These are phyloP conservation scores for Coendou prehensilis DNA, from an alignment of 2,797 vertebrate genomes.

Conservation along the genomic window DNA sequence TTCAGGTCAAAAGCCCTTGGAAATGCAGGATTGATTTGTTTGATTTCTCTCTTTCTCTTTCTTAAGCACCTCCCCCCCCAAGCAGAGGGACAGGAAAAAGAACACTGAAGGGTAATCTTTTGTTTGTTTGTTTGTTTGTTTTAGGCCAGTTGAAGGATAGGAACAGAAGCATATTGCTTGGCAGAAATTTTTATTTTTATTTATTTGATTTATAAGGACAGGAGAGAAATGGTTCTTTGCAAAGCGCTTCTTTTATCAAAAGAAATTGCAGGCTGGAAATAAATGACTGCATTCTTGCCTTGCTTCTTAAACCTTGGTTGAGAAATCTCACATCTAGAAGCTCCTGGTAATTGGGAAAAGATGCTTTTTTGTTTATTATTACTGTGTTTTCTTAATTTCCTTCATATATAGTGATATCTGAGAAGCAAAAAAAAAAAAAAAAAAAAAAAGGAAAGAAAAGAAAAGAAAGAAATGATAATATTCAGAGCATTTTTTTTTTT, in stretches of 20 bases:
- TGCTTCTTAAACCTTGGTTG: slow-evolving; percentile 77
- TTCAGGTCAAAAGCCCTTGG: slow-evolving; percentile 80
- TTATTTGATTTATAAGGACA: slow-evolving; percentile 84
- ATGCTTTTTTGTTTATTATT: slow-evolving; percentile 18
- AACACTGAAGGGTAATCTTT: slow-evolving; percentile 75
- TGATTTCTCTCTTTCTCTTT: slow-evolving; percentile 83
- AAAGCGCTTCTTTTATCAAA: slow-evolving; percentile 85
- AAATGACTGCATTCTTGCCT: slow-evolving; percentile 79
- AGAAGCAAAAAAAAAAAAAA: slow-evolving; percentile 1
- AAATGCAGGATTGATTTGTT: slow-evolving; percentile 88
- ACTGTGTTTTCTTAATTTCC: slow-evolving; percentile 31
- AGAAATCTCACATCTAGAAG: slow-evolving; percentile 67
- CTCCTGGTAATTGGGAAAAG: slow-evolving; percentile 45
- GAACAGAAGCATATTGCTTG: slow-evolving; percentile 80
- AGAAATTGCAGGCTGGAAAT: slow-evolving; percentile 79
- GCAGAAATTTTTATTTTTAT: slow-evolving; percentile 84
- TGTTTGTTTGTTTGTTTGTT: slow-evolving; percentile 72
- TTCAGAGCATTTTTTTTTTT: not conserved
- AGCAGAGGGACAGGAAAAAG: slow-evolving; percentile 76
- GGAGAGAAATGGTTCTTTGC: slow-evolving; percentile 77
- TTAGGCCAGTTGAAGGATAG: slow-evolving; percentile 82
- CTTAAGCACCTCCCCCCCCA: not conserved
- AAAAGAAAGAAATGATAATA: not conserved
- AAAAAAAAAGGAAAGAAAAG: not conserved
- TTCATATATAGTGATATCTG: not conserved